Evolutionary conservation across 2,888 invertebrate species (phyloP).

Genomic region (Rhingia rostrata): DNA sequence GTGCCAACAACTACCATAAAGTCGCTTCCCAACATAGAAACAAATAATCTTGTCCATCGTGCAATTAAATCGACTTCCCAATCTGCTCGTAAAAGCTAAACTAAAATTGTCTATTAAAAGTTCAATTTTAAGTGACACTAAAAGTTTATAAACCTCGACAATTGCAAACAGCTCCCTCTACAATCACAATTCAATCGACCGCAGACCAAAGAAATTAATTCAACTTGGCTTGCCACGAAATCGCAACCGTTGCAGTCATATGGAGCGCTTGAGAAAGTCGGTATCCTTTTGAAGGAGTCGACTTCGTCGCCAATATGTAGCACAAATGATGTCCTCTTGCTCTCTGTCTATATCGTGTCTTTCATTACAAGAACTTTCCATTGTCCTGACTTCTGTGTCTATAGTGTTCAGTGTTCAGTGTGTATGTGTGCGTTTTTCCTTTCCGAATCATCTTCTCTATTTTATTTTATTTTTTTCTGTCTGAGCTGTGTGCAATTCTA

Average conservation of each 20-base stretch:
- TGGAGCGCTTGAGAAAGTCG: background rate
- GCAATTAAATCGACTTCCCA: too few relatives aligned
- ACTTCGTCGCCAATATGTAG: constrained; percentile 19
- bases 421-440: background rate
- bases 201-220: constrained; percentile 30
- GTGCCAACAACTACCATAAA: too few relatives aligned
- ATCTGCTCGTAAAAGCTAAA: too few relatives aligned
- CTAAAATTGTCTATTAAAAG: too few relatives aligned
- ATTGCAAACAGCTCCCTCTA: background rate
- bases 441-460: constrained; percentile 19
- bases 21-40: too few relatives aligned
- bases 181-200: constrained; percentile 20
- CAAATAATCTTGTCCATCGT: too few relatives aligned
- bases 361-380: background rate
- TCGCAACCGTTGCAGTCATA: too few relatives aligned
- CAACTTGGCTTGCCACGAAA: background rate
- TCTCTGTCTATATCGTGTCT: background rate
- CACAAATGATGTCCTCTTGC: background rate
- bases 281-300: background rate
- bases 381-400: background rate
- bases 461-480: background rate
- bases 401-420: too few relatives aligned
- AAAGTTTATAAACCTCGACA: constrained; percentile 23
- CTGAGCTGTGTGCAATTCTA: background rate
- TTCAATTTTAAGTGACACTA: background rate